Percentiles rank a stretch among this genome's conserved stretches.
Conservation (phyloP, 2,113 vertebrate genomes). For the Sturnus vulgaris region DNA sequence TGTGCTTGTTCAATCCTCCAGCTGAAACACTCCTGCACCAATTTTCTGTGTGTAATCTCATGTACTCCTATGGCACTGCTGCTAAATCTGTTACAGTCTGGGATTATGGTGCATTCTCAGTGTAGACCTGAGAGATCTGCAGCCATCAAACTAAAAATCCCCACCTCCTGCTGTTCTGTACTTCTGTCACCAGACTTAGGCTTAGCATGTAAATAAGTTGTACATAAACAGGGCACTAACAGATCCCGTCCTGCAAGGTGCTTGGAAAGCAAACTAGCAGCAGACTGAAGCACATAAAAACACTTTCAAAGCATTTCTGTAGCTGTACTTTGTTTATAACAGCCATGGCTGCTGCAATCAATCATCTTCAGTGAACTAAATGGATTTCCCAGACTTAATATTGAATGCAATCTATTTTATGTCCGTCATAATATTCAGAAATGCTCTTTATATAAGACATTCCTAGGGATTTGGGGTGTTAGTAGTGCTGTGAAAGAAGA, state of each 20-base stretch:
- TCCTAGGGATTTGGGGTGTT: background rate
- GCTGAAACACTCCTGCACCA: background rate
- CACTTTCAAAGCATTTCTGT: background rate
- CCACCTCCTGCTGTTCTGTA: background rate
- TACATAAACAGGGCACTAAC: background rate
- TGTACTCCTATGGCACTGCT: background rate
- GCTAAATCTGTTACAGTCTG: background rate
- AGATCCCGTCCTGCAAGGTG: background rate
- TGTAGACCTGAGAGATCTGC: background rate
- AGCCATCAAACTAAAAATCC: background rate
- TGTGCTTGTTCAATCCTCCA: background rate
- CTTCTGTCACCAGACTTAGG: background rate
- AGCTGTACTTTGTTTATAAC: background rate
- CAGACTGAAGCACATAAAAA: background rate
- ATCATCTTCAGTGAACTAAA: background rate
- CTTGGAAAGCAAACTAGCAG: background rate
- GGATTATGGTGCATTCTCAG: background rate
- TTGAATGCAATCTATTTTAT: background rate
- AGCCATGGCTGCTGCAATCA: background rate
- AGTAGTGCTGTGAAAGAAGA: background rate
- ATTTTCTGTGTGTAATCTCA: background rate
- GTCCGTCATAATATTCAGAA: background rate
- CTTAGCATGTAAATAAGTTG: background rate
- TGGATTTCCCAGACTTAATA: constrained; percentile 13
- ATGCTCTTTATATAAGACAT: background rate